Evolutionary conservation across 2,888 invertebrate genomes (phyloP).

Genomic region (Cephalotes varians): DNA sequence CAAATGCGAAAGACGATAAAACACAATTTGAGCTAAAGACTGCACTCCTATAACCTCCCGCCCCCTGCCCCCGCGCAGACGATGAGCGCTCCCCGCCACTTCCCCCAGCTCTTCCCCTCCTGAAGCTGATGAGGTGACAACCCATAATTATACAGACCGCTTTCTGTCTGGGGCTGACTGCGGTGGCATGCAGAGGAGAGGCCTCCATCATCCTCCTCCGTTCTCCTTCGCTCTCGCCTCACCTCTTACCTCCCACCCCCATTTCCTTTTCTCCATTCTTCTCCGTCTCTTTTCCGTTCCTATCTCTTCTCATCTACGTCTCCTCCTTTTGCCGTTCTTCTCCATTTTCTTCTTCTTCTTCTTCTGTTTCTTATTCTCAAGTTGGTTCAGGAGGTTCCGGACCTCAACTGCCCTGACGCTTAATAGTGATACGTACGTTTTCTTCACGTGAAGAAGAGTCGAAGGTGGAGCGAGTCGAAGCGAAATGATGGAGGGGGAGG

Average conservation of each 20-base stretch:
- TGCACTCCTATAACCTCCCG: conserved; percentile 80
- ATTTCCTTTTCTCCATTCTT: conserved; percentile 50
- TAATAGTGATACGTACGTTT: conserved; percentile 64
- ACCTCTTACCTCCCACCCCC: conserved; percentile 58
- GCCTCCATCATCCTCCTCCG: conserved; percentile 81
- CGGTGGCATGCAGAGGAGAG: conserved; percentile 84
- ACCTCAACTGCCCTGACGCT: conserved; percentile 60
- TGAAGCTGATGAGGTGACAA: conserved; percentile 86
- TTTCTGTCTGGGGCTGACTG: conserved; percentile 85
- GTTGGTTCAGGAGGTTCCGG: conserved; percentile 55
- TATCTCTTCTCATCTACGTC: conserved; percentile 52
- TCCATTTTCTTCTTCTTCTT: conserved; percentile 49
- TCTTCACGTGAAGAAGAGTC: conserved; percentile 52
- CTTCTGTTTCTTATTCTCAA: conserved; percentile 64
- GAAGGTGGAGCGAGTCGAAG: conserved; percentile 56
- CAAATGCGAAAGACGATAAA: conserved; percentile 83
- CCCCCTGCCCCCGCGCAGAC: conserved; percentile 67
- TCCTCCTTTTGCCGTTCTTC: conserved; percentile 35
- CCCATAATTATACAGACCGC: conserved; percentile 86
- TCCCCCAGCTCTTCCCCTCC: conserved; percentile 72
- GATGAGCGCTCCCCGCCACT: conserved; percentile 53
- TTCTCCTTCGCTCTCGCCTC: conserved; percentile 67
- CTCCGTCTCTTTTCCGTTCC: conserved; percentile 42
- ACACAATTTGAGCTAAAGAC: conserved; percentile 85
- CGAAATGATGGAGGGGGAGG: conserved; percentile 53